Conservation (phyloP, 2,113 vertebrate genomes). For the Damaliscus lunatus region DNA sequence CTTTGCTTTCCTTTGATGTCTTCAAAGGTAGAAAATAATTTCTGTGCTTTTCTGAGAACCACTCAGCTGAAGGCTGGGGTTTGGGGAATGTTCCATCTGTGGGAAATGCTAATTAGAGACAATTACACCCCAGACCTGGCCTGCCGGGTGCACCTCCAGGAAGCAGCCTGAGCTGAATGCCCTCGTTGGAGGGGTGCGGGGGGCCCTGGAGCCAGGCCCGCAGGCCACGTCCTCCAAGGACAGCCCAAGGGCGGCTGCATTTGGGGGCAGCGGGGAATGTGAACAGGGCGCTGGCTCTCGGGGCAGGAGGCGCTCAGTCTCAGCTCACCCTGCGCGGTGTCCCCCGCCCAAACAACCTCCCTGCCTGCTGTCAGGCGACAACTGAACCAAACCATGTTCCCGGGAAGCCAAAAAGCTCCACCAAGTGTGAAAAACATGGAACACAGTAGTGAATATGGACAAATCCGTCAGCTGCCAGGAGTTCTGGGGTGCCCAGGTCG, state of each 20-base stretch:
- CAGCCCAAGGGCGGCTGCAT: accelerated
- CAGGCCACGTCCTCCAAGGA: accelerated
- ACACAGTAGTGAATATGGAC: accelerated
- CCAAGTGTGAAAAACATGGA: accelerated
- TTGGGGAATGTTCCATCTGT: neutral
- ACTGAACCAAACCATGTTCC: neutral
- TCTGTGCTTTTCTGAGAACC: conserved; percentile 38
- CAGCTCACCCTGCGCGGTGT: accelerated
- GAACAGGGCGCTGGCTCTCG: accelerated
- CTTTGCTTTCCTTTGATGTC: conserved; percentile 59
- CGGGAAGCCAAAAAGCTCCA: no score
- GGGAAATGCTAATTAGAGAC: conserved; percentile 41
- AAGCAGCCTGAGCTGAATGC: accelerated
- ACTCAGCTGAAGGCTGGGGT: conserved; percentile 33
- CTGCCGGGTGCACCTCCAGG: accelerated
- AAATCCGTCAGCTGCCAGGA: accelerated
- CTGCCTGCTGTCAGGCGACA: neutral
- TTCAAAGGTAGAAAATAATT: conserved; percentile 47
- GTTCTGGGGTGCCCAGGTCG: accelerated
- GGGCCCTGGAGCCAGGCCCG: accelerated
- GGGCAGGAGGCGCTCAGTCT: accelerated
- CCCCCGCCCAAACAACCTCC: neutral
- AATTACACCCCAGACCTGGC: neutral
- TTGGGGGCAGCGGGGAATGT: accelerated
- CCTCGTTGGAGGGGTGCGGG: accelerated